Base-by-base conservation (phyloP, 2,888 invertebrate genomes). In the Drosophila kambysellisi region DNA sequence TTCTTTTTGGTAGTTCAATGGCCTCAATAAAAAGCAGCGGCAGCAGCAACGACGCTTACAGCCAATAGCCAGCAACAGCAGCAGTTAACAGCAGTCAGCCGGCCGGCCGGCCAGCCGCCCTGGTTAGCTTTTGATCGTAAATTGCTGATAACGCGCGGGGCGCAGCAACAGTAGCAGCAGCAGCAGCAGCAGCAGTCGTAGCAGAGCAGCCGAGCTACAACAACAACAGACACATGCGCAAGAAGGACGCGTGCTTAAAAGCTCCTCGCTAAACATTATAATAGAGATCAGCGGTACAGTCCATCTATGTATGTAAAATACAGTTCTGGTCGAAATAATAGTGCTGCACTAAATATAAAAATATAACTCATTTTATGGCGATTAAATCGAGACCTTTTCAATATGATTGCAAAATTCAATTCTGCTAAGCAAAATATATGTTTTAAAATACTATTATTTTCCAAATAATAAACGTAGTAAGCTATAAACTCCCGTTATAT, bases 1-100 rank as follows among this genome's bases (percentile, higher is more conserved):
- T 66, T 83, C 43, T 73, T 88, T 84, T 85, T 69, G 83, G 78
- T 76, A 72, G 83, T 84, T 84, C 83, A 84, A 84, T 80, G 83
- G 76, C 83, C 83, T 78, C 80, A 74, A 83, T 74, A 86, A 69
- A 70, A 64, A 76, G 63, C 67, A 68, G 58, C 67, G 64, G 57
- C 69, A 69, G 39, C 56, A 70, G 59, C 82, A 62, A 67, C 62
- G 58, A 53, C 74, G 70, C 60, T 83, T 61, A 68, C 83, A 81
- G 56, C 46, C 20, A 46, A 11, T 11, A 46, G 43, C 41, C 8
- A 39, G 17, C 39, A 39, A 17, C 17, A 39, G 35, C 17, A 33
- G 33, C 33, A 33, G 37, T 25, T 25, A 25, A 25, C 39, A 39
- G 39, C 43, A 20, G 20, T 41, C 61, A 20, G 54, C 39, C 53